These are phyloP conservation scores for Trissoscelio sp. DNA, from an alignment of 2,888 invertebrate species.

Conservation along the genomic window DNA sequence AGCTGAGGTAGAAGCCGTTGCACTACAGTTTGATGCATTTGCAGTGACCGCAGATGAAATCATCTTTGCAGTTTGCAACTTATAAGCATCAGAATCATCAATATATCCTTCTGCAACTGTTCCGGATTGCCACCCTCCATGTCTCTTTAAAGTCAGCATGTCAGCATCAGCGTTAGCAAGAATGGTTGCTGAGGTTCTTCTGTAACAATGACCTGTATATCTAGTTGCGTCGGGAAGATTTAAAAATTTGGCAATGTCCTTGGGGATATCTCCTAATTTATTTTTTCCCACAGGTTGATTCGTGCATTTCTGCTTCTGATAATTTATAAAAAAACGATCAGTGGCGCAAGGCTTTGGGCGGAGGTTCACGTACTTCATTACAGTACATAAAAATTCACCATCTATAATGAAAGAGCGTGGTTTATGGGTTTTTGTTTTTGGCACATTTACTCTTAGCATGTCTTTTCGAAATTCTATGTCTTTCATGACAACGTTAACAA, in stretches of 20 bases:
- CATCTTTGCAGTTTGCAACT: neutral
- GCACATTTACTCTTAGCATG: neutral
- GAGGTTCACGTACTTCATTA: constrained; percentile 11
- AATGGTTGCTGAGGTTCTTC: constrained; percentile 29
- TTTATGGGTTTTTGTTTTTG: constrained; percentile 11
- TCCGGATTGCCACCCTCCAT: constrained; percentile 22
- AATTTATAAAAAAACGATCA: constrained; percentile 31
- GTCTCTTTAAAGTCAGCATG: constrained; percentile 17
- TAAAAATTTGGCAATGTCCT: constrained; percentile 14
- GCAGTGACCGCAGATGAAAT: neutral
- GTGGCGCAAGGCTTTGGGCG: neutral
- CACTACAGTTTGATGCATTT: neutral
- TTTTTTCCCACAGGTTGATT: constrained; percentile 37
- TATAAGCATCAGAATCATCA: constrained; percentile 7
- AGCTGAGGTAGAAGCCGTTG: neutral
- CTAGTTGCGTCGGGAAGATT: constrained; percentile 10
- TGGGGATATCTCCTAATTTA: constrained; percentile 19
- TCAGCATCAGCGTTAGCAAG: constrained; percentile 19
- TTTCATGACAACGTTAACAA: neutral
- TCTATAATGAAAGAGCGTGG: constrained; percentile 15
- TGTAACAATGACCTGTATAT: constrained; percentile 22
- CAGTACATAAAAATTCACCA: constrained; percentile 1
- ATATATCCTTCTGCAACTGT: constrained; percentile 20
- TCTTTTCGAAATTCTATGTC: constrained; percentile 1
- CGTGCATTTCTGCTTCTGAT: constrained; percentile 23